phyloP scores from a whole-genome alignment of 2,797 vertebrate genomes.

The Helostoma temminkii region DNA sequence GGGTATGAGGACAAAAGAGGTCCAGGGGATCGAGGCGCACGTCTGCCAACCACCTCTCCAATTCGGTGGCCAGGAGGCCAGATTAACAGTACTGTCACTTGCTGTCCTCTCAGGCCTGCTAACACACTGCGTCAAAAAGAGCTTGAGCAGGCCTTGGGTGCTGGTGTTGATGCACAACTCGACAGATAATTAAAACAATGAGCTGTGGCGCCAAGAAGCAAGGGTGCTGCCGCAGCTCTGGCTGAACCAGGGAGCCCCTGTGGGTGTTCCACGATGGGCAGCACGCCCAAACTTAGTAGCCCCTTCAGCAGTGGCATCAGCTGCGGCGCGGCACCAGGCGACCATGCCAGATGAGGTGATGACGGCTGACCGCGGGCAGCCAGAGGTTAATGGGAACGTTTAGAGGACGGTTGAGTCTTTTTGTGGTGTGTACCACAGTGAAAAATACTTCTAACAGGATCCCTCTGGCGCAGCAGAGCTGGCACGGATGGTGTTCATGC shows the following conservation, averaged over 20 bases:
- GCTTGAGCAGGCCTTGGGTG: conserved; percentile 67
- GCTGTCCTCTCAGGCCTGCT: conserved; percentile 87
- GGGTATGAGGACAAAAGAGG: conserved; percentile 59
- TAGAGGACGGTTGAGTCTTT: conserved; percentile 67
- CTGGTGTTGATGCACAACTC: conserved; percentile 84
- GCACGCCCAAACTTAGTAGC: conserved; percentile 70
- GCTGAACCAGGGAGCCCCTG: conserved; percentile 3
- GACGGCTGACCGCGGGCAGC: conserved; percentile 64
- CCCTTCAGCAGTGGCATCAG: conserved; percentile 67
- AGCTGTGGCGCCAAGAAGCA: conserved; percentile 69
- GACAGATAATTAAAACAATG: conserved; percentile 94
- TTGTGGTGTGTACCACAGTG: conserved; percentile 36
- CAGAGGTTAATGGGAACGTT: conserved; percentile 80
- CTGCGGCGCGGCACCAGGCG: conserved; percentile 43
- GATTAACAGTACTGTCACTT: conserved; percentile 93
- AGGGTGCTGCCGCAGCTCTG: conserved; percentile 40
- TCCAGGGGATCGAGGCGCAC: conserved; percentile 65
- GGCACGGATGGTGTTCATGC: conserved; percentile 34
- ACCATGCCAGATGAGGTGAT: conserved; percentile 72
- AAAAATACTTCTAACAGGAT: conserved; percentile 6
- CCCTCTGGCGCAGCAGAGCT: conserved; percentile 40
- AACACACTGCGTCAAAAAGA: conserved; percentile 89
- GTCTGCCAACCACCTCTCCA: conserved; percentile 79
- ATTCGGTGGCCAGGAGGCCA: conserved; percentile 87
- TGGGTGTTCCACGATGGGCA: conserved; percentile 17